A percentile compares a stretch with the other conserved stretches of the same genome.
phyloP scores from a whole-genome alignment of 2,113 vertebrate genomes.

The Hydropotes inermis region DNA sequence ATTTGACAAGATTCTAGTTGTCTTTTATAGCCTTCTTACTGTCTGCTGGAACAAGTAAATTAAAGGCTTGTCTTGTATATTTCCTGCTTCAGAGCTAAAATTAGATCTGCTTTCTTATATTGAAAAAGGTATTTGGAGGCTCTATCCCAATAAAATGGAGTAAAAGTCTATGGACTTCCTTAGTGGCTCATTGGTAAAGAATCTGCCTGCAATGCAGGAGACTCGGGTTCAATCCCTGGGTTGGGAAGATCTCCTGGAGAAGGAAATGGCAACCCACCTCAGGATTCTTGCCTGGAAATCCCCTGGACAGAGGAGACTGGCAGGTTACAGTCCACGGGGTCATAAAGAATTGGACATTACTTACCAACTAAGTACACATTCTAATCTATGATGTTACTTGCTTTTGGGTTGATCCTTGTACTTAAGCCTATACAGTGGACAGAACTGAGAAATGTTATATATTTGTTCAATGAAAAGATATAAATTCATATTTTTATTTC shows the following conservation, averaged over 20 bases:
- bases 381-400: background rate
- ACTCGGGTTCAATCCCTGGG: background rate
- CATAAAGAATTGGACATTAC: background rate
- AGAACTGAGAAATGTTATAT: background rate
- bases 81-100: background rate
- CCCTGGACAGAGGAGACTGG: background rate
- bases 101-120: background rate
- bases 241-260: background rate
- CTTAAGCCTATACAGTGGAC: background rate
- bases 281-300: background rate
- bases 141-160: background rate
- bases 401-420: background rate
- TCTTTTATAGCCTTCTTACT: background rate
- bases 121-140: background rate
- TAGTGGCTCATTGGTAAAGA: background rate
- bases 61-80: background rate
- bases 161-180: background rate
- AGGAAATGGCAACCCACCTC: background rate
- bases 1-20: background rate
- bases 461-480: background rate
- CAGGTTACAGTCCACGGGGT: background rate
- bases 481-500: background rate
- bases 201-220: background rate
- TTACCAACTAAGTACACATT: background rate
- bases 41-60: background rate